A percentile compares a stretch with the other conserved stretches of the same genome.
Conservation (phyloP, 2,797 vertebrate species). For the Esox masquinongy region DNA sequence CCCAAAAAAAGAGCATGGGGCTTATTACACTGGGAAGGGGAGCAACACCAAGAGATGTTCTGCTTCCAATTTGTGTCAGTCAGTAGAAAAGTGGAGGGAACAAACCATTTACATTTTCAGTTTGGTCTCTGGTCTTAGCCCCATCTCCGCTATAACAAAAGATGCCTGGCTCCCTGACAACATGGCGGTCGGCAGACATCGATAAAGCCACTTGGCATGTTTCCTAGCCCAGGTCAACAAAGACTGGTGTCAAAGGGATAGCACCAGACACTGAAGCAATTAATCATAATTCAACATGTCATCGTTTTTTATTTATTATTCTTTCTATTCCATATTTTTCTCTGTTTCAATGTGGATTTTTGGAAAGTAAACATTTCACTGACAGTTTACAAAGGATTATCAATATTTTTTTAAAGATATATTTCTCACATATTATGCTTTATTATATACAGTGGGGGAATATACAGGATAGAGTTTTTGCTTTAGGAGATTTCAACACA, state of each 20-base stretch:
- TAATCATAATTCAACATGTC: conserved; percentile 41
- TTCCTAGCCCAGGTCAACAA: conserved; percentile 20
- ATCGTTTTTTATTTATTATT: no score
- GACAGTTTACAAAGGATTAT: no score
- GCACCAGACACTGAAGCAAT: conserved; percentile 30
- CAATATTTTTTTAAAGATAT: no score
- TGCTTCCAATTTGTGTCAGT: conserved; percentile 76
- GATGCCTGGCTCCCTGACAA: conserved; percentile 48
- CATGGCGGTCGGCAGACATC: conserved; percentile 34
- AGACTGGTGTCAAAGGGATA: conserved; percentile 28
- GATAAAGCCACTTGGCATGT: conserved; percentile 27
- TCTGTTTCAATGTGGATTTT: no score
- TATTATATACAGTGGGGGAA: no score
- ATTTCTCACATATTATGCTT: no score
- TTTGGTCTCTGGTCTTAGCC: conserved; percentile 42
- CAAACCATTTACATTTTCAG: conserved; percentile 61
- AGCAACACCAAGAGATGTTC: conserved; percentile 62
- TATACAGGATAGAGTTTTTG: no score
- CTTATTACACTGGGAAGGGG: conserved; percentile 59
- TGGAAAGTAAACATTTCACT: no score
- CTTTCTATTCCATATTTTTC: no score
- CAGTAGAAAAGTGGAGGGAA: conserved; percentile 62
- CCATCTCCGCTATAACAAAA: conserved; percentile 50
- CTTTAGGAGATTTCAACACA: no score
- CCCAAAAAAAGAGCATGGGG: conserved; percentile 56